Conservation (phyloP, 2,888 invertebrate genomes). For the Eupeodes luniger region DNA sequence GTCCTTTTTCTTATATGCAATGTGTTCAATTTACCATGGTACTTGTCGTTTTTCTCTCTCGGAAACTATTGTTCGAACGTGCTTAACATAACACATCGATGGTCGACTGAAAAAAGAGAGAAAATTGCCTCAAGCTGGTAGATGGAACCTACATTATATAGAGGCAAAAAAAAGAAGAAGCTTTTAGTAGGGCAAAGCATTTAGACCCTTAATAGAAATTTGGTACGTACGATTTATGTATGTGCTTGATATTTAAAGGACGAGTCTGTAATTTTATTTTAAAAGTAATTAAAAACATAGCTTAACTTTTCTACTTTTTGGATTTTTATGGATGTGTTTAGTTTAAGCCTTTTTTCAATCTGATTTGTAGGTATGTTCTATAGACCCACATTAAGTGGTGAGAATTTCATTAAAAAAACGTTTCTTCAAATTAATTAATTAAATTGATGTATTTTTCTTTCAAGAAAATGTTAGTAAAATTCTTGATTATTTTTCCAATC, state of each 20-base stretch:
- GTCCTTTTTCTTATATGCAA: conserved; percentile 56
- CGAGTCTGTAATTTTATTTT: background rate
- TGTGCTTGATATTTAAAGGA: too few species aligned
- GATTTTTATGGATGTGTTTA: background rate
- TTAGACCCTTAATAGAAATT: background rate
- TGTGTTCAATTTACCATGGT: conserved; percentile 54
- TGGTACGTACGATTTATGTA: background rate
- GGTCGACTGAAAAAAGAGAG: background rate
- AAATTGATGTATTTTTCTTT: too few species aligned
- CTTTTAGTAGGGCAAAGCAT: background rate
- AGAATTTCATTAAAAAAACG: too few species aligned
- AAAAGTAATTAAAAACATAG: conserved; percentile 17
- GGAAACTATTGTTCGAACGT: conserved; percentile 71
- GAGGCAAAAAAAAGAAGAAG: background rate
- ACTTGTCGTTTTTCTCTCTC: conserved; percentile 47
- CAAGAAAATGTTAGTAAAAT: too few species aligned
- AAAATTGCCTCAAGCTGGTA: background rate
- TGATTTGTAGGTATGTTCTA: too few species aligned
- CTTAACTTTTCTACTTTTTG: background rate
- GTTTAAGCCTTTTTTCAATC: background rate
- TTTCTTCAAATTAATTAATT: too few species aligned
- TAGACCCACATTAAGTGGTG: too few species aligned
- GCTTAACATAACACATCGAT: conserved; percentile 64
- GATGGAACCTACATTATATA: background rate
- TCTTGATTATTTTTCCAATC: too few species aligned